Base-by-base conservation (phyloP, 1,140 invertebrate genomes). In the Aphaenogaster floridana region DNA sequence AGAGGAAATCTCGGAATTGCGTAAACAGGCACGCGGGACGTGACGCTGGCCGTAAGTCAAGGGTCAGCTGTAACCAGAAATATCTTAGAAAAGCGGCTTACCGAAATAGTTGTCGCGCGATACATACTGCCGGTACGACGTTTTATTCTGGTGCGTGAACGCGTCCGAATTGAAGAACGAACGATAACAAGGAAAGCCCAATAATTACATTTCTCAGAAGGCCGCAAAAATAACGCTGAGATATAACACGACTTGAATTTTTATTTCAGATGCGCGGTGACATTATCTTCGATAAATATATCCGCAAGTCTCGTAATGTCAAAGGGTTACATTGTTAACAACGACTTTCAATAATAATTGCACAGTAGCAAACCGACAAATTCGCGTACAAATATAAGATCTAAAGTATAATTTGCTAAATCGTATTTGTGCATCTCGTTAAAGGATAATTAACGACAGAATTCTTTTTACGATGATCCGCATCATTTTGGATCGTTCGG, bases 171-270 rank as follows among this genome's bases (percentile, higher is more conserved):
- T 63, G 34, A 28, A 39, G 34, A 57, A 57, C 34, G 52, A 74
- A 68, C 66, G 68, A 77, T 64, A 61, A 54, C 45, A 81, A 68
- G 42, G n/a, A 28, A 59, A 71, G 57, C 7, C 36, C 61, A 71
- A 74, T 89, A 90, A 90, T 87, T 78, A 64, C 45, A 15, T 87
- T 72, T 52, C 83, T 76, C 28, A 3, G 39, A 59, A 28, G 9
- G 11, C 39, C 54, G 50, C 77, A 89, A 84, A 90, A 87, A 87
- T 87, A 88, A n/a, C 54, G 17, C 13, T 4, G n/a, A 17, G n/a
- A 57, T 68, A 45, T 39, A 52, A 68, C 34, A 7, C 15, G 50
- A 48, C 28, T 59, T 48, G 28, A 80, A 80, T 80, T 80, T 86
- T 81, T 84, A 84, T 74, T 74, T 76, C 54, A 48, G 42, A 61